A percentile compares a stretch with the other conserved stretches of the same genome.
phyloP scores from a whole-genome alignment of 2,113 vertebrate genomes.

The Turdus rufiventris region DNA sequence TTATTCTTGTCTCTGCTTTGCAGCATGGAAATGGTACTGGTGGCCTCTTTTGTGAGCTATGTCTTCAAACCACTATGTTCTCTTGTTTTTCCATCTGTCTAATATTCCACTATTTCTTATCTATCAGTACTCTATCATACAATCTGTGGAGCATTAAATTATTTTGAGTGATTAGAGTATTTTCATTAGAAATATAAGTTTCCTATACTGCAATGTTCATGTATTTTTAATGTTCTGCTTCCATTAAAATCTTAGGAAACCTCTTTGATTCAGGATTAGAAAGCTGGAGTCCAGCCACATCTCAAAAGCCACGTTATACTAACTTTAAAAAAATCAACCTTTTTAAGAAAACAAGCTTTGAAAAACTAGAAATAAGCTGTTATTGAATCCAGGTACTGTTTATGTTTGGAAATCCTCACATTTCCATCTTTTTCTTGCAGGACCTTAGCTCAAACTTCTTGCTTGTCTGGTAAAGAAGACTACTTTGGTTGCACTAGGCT shows the following conservation, averaged over 20 bases:
- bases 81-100: not conserved
- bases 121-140: not conserved
- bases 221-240: not conserved
- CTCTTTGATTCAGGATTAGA: not conserved
- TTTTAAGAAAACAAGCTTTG: not conserved
- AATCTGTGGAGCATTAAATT: not conserved
- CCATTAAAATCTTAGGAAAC: not conserved
- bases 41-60: not conserved
- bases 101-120: not conserved
- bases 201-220: not conserved
- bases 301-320: not conserved
- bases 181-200: not conserved
- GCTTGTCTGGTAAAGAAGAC: not conserved
- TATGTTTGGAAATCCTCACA: not conserved
- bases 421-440: not conserved
- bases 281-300: not conserved
- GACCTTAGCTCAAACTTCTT: not conserved
- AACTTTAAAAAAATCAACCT: not conserved
- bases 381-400: not conserved
- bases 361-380: not conserved
- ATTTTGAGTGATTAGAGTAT: not conserved
- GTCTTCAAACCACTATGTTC: not conserved
- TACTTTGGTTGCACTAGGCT: not conserved
- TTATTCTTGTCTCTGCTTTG: not conserved
- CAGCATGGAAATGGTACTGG: not conserved